Conservation (phyloP, 2,113 vertebrate species). For the Triplophysa rosa region DNA sequence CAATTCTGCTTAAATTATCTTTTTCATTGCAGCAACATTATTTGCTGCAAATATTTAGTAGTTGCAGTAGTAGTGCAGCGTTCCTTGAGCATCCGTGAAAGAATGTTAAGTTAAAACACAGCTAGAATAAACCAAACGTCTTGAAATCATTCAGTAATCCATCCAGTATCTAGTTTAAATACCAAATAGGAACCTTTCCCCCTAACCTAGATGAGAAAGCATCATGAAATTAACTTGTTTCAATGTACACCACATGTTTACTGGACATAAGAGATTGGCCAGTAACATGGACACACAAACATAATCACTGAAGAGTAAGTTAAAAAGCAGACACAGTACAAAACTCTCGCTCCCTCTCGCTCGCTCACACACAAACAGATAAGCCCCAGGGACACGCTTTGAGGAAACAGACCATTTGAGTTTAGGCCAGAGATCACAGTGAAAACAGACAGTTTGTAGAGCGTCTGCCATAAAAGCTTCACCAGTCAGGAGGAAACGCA, state of each 20-base stretch:
- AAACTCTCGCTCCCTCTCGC: background rate
- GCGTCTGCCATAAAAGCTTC: background rate
- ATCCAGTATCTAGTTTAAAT: background rate
- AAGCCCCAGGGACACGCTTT: background rate
- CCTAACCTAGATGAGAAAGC: no score
- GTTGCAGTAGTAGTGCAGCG: no score
- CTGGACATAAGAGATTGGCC: background rate
- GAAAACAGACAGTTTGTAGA: background rate
- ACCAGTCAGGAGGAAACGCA: background rate
- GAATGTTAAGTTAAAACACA: no score
- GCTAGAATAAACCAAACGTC: no score
- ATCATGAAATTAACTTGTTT: background rate
- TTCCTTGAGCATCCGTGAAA: no score
- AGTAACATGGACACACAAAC: background rate
- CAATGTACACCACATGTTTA: background rate
- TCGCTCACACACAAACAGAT: slow-evolving; percentile 1
- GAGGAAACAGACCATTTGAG: background rate
- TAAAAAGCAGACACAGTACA: background rate
- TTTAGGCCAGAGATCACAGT: background rate
- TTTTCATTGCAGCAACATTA: no score
- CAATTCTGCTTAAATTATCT: no score
- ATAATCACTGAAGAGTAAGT: background rate
- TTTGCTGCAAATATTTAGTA: no score
- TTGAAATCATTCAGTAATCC: no score
- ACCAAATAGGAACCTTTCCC: background rate